Conservation (phyloP, 2,888 invertebrate species). For the Alentia gelatinosa region DNA sequence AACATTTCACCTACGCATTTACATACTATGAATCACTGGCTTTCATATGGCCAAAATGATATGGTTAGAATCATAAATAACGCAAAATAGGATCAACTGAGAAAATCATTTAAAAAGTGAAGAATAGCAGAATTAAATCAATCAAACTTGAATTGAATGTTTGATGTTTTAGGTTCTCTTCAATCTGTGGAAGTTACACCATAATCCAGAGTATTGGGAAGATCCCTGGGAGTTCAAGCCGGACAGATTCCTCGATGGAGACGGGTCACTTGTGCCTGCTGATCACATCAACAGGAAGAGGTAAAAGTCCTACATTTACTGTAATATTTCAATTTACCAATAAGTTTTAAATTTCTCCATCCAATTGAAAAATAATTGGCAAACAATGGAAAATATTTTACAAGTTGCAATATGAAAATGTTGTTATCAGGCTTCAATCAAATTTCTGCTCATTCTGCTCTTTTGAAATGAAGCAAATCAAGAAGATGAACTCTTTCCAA, state of each 20-base stretch:
- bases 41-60: neutral
- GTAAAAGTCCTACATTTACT: no score
- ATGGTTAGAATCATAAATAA: neutral
- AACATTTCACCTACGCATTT: neutral
- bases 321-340: no score
- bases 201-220: no score
- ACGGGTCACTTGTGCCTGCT: neutral
- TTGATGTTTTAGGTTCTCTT: neutral
- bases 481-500: no score
- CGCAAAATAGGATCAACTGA: neutral
- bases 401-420: no score
- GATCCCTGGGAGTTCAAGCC: slow-evolving; percentile 15
- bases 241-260: neutral
- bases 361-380: no score
- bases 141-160: neutral
- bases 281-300: neutral
- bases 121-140: neutral
- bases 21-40: neutral
- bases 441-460: no score
- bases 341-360: no score
- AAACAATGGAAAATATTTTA: no score
- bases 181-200: neutral
- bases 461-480: no score
- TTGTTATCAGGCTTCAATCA: no score
- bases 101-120: neutral